Evolutionary conservation across 1,140 invertebrate genomes (phyloP), one percentile per base, ranked within the genome.

Genomic region (Drosophila truncata): DNA sequence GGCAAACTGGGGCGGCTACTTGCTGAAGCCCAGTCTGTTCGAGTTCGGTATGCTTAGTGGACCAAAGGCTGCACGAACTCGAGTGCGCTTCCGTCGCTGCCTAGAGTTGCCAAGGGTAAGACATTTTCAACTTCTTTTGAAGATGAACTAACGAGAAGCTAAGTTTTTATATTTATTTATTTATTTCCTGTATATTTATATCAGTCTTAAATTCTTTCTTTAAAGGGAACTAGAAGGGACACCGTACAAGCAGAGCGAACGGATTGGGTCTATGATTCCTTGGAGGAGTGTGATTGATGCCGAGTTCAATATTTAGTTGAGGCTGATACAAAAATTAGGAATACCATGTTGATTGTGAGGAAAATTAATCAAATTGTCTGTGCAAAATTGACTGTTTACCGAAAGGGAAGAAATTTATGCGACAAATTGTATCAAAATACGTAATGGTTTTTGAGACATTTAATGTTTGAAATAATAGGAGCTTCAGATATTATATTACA

Each of bases 211-310:
- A 13, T 33, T 23, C 16, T 14, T 4, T 29, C 16, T 16, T 37
- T 52, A 25, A 14, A 87, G 83, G 70, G 79, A 5, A 35, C 23
- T 14, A 63, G 83, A 27, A n/a, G 35, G 37, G 41, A 31, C 0
- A 47, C 46, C 3, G 13, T 82, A 8, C 65, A 66, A 20, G 69
- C 67, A 1, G 61, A 79, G 35, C 52, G 65, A 13, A 69, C 78
- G 44, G 79, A 82, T 61, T 86, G 82, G 83, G 37, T 87, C 10
- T 87, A 72, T 18, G 83, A 87, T 23, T 69, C 31, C 13, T 39
- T 31, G 44, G 39, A 64, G 10, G 65, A 77, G 10, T 42, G 55
- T 6, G 44, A 61, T 41, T 29, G 23, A 25, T n/a, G 7, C 41
- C 0, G 9, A n/a, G 47, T 18, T 35, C 8, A 23, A 13, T 27